Conservation (phyloP, 2,888 invertebrate genomes). For the Tipula lateralis region DNA sequence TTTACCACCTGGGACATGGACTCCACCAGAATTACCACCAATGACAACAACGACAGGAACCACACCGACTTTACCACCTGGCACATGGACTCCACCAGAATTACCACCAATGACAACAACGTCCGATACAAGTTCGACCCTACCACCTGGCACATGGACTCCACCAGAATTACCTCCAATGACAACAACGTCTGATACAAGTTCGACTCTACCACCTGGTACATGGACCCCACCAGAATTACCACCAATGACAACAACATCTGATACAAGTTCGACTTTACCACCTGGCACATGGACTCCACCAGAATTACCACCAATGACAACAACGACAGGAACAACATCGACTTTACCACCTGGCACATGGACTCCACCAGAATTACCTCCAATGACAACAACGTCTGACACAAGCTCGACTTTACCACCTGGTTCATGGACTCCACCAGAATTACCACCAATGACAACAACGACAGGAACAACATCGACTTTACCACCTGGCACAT, state of each 20-base stretch:
- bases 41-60: background rate
- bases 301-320: background rate
- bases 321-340: background rate
- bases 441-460: background rate
- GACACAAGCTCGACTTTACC: background rate
- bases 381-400: background rate
- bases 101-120: background rate
- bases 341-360: background rate
- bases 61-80: no score
- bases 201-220: background rate
- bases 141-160: background rate
- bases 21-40: no score
- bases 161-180: background rate
- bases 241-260: background rate
- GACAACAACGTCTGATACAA: background rate
- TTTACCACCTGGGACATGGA: no score
- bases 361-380: background rate
- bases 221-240: background rate
- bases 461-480: background rate
- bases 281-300: background rate
- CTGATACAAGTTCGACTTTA: background rate
- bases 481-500: background rate
- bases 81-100: background rate
- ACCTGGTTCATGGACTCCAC: background rate
- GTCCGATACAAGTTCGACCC: background rate